phyloP scores from a whole-genome alignment of 2,888 invertebrate species.

The Leucania comma region DNA sequence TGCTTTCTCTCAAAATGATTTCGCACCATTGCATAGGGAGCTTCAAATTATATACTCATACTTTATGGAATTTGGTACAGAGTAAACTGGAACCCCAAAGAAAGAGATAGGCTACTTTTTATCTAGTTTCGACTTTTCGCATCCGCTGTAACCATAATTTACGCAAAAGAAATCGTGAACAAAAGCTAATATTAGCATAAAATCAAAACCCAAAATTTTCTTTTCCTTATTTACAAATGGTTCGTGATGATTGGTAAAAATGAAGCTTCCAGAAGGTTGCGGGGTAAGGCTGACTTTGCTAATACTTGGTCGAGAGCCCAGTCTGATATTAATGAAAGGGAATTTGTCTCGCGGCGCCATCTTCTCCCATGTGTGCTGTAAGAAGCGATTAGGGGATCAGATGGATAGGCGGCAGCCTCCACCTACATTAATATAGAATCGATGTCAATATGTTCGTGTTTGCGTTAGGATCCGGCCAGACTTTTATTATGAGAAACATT shows the following conservation, averaged over 20 bases:
- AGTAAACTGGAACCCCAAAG: too few species aligned
- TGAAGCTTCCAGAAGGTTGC: background rate
- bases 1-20: background rate
- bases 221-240: conserved; percentile 2
- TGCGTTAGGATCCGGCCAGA: background rate
- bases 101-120: too few species aligned
- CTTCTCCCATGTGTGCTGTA: conserved; percentile 19
- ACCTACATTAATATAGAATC: conserved; percentile 16
- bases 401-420: conserved; percentile 9
- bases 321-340: conserved; percentile 36
- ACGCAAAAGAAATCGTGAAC: too few species aligned
- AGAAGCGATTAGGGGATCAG: conserved; percentile 44
- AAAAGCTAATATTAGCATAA: background rate
- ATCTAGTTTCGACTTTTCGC: too few species aligned
- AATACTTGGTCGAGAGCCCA: conserved; percentile 18
- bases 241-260: conserved; percentile 37
- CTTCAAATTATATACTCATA: background rate
- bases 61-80: too few species aligned
- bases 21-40: background rate
- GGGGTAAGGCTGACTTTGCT: conserved; percentile 6
- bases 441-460: conserved; percentile 20
- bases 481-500: background rate
- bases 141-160: too few species aligned
- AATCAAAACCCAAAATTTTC: background rate
- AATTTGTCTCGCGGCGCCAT: conserved; percentile 14